Percentiles rank a stretch among this genome's conserved stretches.
phyloP scores from a whole-genome alignment of 2,888 invertebrate species.

The Leucophora obtusa region DNA sequence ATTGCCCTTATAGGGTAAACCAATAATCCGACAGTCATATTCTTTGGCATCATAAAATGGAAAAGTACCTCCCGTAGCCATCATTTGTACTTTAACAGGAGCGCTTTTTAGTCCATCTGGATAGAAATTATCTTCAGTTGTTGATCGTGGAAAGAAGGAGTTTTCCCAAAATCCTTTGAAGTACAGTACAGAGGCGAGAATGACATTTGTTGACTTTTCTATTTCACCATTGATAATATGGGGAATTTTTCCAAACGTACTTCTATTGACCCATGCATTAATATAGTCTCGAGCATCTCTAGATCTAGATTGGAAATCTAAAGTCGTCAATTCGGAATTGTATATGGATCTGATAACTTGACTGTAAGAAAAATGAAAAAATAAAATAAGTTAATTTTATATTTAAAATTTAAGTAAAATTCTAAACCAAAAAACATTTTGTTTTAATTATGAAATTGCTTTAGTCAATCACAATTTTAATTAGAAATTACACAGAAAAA shows the following conservation, averaged over 20 bases:
- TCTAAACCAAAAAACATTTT: too few species aligned
- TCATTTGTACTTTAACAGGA: slow-evolving; percentile 80
- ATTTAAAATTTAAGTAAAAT: too few species aligned
- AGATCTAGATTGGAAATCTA: slow-evolving; percentile 80
- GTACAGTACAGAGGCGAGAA: slow-evolving; percentile 83
- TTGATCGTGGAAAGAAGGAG: slow-evolving; percentile 80
- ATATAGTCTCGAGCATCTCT: slow-evolving; percentile 78
- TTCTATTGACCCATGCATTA: slow-evolving; percentile 82
- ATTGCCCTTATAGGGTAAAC: slow-evolving; percentile 84
- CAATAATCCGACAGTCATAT: slow-evolving; percentile 81
- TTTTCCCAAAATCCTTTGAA: slow-evolving; percentile 83
- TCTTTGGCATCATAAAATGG: slow-evolving; percentile 79
- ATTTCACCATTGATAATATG: slow-evolving; percentile 80
- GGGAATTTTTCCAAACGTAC: slow-evolving; percentile 82
- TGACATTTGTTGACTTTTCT: slow-evolving; percentile 80
- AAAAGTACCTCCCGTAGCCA: slow-evolving; percentile 82
- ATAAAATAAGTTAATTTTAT: too few species aligned
- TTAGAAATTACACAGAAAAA: too few species aligned
- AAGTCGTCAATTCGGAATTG: slow-evolving; percentile 79
- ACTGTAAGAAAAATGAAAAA: slow-evolving; percentile 60
- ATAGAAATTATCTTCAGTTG: slow-evolving; percentile 79
- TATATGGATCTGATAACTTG: slow-evolving; percentile 79
- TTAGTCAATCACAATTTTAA: too few species aligned
- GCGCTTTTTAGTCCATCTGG: slow-evolving; percentile 78
- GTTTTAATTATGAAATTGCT: too few species aligned